A percentile compares a stretch with the other conserved stretches of the same genome.
phyloP scores from a whole-genome alignment of 2,113 vertebrate genomes.

The Ifrita kowaldi region DNA sequence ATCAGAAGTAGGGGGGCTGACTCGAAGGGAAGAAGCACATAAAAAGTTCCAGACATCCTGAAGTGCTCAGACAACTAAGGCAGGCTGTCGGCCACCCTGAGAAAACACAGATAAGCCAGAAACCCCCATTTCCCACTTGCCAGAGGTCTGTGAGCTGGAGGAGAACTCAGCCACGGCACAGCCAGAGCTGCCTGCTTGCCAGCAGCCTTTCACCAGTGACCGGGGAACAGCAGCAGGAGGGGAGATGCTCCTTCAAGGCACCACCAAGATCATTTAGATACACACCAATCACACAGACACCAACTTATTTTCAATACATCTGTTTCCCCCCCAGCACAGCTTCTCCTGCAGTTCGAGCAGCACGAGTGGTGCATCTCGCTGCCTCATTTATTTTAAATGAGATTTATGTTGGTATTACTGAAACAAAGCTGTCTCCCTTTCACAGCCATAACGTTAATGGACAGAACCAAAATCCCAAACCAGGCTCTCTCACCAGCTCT shows the following conservation, averaged over 20 bases:
- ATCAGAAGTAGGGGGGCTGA: background rate
- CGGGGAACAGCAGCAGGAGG: rapidly evolving
- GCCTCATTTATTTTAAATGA: background rate
- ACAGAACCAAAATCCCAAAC: background rate
- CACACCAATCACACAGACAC: background rate
- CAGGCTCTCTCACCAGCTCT: background rate
- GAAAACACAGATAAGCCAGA: slow-evolving; percentile 25
- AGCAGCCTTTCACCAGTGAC: background rate
- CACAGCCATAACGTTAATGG: rapidly evolving
- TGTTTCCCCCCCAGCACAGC: background rate
- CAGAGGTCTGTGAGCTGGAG: background rate
- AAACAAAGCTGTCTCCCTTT: background rate
- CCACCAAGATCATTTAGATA: background rate
- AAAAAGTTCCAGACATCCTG: slow-evolving; percentile 18
- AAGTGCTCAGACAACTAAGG: background rate
- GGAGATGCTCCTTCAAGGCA: background rate
- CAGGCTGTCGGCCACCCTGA: background rate
- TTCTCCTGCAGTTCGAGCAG: background rate
- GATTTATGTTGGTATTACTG: background rate
- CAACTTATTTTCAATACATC: background rate
- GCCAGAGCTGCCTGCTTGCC: background rate
- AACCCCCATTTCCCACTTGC: background rate
- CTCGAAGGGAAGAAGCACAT: background rate
- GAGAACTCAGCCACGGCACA: background rate
- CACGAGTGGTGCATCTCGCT: background rate